Evolutionary conservation across 2,888 invertebrate species (phyloP).

Genomic region (Suillia variegata): DNA sequence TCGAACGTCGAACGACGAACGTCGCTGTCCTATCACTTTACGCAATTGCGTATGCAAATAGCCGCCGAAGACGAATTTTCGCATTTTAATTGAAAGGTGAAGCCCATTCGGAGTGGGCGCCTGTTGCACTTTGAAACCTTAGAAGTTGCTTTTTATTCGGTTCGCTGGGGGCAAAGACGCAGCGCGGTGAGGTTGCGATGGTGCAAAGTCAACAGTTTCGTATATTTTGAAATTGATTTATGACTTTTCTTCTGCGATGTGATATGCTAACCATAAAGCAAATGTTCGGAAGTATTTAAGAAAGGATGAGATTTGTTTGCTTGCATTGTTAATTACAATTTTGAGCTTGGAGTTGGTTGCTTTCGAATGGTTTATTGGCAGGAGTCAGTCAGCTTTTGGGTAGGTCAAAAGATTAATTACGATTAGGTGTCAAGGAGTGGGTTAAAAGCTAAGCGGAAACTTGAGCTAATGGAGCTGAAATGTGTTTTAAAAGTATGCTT

Average conservation of each 20-base stretch:
- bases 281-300: no score
- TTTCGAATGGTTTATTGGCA: neutral
- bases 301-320: constrained; percentile 53
- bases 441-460: no score
- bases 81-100: constrained; percentile 37
- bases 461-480: no score
- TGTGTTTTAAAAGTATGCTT: no score
- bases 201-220: constrained; percentile 36
- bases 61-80: constrained; percentile 13
- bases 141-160: constrained; percentile 18
- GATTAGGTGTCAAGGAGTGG: neutral
- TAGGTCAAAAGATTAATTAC: constrained; percentile 16
- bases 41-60: constrained; percentile 26
- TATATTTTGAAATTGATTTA: constrained; percentile 55
- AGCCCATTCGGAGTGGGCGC: neutral
- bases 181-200: neutral
- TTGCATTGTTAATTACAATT: constrained; percentile 53
- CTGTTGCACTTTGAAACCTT: constrained; percentile 25
- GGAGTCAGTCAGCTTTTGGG: constrained; percentile 16
- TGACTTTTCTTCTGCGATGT: constrained; percentile 41
- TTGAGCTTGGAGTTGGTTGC: constrained; percentile 25
- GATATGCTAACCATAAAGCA: neutral
- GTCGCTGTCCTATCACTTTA: neutral
- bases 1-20: constrained; percentile 51
- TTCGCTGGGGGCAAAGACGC: neutral